A percentile compares a stretch with the other conserved stretches of the same genome.
These are phyloP conservation scores for Drosophila funebris DNA, from an alignment of 1,140 invertebrate genomes.

Conservation along the genomic window DNA sequence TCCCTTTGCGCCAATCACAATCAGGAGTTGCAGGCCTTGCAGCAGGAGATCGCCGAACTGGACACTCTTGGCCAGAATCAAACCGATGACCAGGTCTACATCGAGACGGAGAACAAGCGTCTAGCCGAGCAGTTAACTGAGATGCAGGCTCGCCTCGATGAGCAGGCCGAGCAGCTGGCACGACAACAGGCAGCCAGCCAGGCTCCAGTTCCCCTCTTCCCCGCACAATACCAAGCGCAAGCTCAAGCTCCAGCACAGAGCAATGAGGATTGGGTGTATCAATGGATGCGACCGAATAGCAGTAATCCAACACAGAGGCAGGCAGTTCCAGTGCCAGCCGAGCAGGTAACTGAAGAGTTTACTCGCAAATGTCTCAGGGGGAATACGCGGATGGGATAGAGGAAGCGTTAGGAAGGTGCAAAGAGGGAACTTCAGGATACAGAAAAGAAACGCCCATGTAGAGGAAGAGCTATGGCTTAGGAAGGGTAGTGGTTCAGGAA, in stretches of 20 bases:
- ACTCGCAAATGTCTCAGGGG: too few species aligned
- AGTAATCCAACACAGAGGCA: background rate
- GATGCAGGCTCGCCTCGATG: constrained; percentile 74
- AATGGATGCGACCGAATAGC: constrained; percentile 1
- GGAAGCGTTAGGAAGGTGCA: too few species aligned
- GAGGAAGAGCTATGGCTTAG: too few species aligned
- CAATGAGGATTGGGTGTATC: constrained; percentile 24
- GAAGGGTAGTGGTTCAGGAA: too few species aligned
- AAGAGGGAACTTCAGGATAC: too few species aligned
- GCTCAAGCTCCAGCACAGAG: background rate
- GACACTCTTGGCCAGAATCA: constrained; percentile 80
- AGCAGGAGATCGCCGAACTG: constrained; percentile 75
- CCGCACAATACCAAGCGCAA: background rate
- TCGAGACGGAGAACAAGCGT: constrained; percentile 82
- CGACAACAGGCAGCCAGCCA: constrained; percentile 36
- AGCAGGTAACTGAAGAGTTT: constrained; percentile 13
- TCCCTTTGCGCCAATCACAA: constrained; percentile 72
- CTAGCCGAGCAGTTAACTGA: constrained; percentile 69
- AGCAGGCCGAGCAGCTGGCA: constrained; percentile 48
- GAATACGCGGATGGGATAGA: background rate
- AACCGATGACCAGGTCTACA: constrained; percentile 79
- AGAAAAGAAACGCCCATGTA: too few species aligned
- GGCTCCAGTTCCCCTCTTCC: background rate
- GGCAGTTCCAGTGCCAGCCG: background rate
- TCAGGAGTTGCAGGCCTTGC: constrained; percentile 66